Evolutionary conservation across 2,113 vertebrate species (phyloP), one percentile per base, ranked within the genome.

Genomic region (Rhinoptilus africanus): DNA sequence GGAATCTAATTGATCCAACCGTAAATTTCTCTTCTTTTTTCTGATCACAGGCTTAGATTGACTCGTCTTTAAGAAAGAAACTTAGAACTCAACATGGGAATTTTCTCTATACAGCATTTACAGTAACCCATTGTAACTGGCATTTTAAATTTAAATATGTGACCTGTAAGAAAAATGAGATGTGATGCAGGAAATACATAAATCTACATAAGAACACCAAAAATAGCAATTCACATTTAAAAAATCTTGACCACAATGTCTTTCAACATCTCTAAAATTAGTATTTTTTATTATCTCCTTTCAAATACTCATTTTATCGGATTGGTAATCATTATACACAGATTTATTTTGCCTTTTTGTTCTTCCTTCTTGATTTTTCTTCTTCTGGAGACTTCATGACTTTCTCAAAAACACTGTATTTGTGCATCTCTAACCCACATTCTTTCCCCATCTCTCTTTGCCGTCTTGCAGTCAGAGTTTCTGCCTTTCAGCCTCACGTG

Each of bases 281-380:
- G 6, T 39, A 14, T n/a, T 47, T 74, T 48, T 28, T 45, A 64
- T 18, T 27, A 53, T 4, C 3, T 7, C 28, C 23, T 63, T 78
- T 73, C 39, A 83, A 39, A 30, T 23, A 18, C 24, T 67, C 19
- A 14, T 93, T 68, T 27, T 50, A 47, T 30, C 2, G 3, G 47
- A 68, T 15, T n/a, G 7, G 6, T 53, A 66, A 48, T 45, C 5
- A 62, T n/a, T 57, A 73, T 97, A 95, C 57, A 98, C 97, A 12
- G 94, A 97, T 96, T 98, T 98, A 93, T 93, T 98, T 96, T 97
- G 88, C 73, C 97, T 94, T 93, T 97, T 97, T 54, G 97, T 92
- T 95, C 96, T 98, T 54, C 97, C 87, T 47, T 98, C 98, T 72
- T 39, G 96, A 95, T 96, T 97, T 97, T 69, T 98, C 91, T 54